Evolutionary conservation across 2,888 invertebrate species (phyloP).

Genomic region (Stenurella melanura): DNA sequence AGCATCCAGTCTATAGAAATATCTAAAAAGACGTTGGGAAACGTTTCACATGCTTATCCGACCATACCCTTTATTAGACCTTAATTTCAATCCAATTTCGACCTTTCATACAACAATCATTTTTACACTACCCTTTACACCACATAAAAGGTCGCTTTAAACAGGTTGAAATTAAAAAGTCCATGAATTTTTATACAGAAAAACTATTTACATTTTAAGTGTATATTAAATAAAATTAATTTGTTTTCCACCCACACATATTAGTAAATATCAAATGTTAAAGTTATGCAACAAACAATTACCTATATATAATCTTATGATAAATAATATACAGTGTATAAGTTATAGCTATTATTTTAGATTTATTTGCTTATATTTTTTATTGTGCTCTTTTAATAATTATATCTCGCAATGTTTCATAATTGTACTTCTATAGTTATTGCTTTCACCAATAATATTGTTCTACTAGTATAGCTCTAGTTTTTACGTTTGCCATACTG

Average conservation of each 20-base stretch:
- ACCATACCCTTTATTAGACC: no score
- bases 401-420: slow-evolving; percentile 27
- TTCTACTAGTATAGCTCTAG: slow-evolving; percentile 28
- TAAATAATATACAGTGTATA: slow-evolving; percentile 21
- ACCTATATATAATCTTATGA: slow-evolving; percentile 2
- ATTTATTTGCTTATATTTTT: slow-evolving; percentile 26
- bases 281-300: slow-evolving; percentile 28
- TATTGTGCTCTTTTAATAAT: slow-evolving; percentile 26
- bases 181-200: slow-evolving; percentile 4
- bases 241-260: slow-evolving; percentile 16
- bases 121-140: background rate
- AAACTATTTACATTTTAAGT: slow-evolving; percentile 23
- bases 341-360: slow-evolving; percentile 20
- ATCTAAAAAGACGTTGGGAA: no score
- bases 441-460: slow-evolving; percentile 37
- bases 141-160: background rate
- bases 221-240: background rate
- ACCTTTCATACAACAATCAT: background rate
- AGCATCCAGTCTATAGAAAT: no score
- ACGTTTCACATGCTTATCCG: no score
- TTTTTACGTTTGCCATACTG: slow-evolving; percentile 29
- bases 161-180: slow-evolving; percentile 15
- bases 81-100: slow-evolving; percentile 11
- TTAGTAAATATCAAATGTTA: slow-evolving; percentile 36
- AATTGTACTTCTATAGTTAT: slow-evolving; percentile 35